These are phyloP conservation scores for Eptatretus burgeri DNA, from an alignment of 2,113 vertebrate genomes.

Conservation along the genomic window DNA sequence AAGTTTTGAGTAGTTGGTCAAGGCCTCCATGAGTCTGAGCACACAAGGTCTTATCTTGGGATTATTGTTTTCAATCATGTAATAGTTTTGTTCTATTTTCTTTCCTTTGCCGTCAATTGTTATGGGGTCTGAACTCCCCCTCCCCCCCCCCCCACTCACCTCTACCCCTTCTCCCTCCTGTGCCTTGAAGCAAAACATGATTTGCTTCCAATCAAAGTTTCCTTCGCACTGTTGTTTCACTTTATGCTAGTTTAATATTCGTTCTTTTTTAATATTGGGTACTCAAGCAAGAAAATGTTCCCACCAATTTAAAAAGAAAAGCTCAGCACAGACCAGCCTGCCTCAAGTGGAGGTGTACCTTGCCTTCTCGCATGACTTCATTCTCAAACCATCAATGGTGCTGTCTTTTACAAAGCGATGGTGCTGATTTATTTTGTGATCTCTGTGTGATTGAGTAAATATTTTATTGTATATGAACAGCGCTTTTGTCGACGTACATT, in stretches of 20 bases:
- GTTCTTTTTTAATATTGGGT: neutral
- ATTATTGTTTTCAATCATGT: neutral
- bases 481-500: conserved; percentile 32
- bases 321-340: neutral
- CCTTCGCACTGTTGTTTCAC: conserved; percentile 2
- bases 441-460: conserved; percentile 76
- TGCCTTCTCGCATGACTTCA: neutral
- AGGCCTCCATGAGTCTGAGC: neutral
- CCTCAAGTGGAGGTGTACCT: neutral
- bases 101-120: too few relatives aligned
- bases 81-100: neutral
- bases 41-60: neutral
- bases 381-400: neutral
- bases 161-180: too few relatives aligned
- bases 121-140: too few relatives aligned
- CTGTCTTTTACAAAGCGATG: neutral
- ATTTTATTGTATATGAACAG: conserved; percentile 41
- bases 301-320: neutral
- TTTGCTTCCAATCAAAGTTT: neutral
- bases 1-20: conserved; percentile 1
- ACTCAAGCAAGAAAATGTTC: neutral
- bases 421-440: conserved; percentile 13
- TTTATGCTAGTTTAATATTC: neutral
- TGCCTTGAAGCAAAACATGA: too few relatives aligned
- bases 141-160: too few relatives aligned